Evolutionary conservation across 2,888 invertebrate species (phyloP).

Genomic region (Muschampia plurimacula): DNA sequence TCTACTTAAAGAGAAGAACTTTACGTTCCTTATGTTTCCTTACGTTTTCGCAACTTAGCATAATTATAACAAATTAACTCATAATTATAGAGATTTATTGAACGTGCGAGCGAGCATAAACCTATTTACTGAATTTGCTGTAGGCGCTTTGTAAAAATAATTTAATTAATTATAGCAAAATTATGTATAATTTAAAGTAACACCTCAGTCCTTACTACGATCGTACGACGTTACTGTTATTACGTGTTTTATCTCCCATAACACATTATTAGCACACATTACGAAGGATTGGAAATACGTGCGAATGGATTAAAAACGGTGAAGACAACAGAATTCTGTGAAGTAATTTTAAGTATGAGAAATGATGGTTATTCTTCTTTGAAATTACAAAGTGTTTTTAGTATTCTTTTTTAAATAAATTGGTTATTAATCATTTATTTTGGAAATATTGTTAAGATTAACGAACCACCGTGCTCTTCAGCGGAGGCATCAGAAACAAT

Average conservation of each 20-base stretch:
- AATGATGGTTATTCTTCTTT: neutral
- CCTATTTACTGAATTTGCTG: neutral
- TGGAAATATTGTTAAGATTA: no score
- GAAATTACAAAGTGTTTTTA: neutral
- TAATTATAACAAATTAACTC: conserved; percentile 1
- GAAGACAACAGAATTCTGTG: neutral
- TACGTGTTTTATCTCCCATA: conserved; percentile 5
- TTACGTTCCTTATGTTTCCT: neutral
- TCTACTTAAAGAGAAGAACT: no score
- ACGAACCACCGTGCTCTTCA: no score
- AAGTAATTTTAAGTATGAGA: neutral
- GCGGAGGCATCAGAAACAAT: no score
- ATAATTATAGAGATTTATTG: conserved; percentile 15
- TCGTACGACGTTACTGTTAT: conserved; percentile 4
- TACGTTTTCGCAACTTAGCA: neutral
- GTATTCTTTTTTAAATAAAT: no score
- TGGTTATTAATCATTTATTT: no score
- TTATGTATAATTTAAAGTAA: neutral
- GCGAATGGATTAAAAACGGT: neutral
- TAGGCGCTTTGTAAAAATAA: conserved; percentile 18
- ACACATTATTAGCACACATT: neutral
- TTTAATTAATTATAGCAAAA: conserved; percentile 29
- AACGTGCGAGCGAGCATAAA: conserved; percentile 18
- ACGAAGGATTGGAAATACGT: neutral
- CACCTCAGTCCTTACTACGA: neutral